phyloP scores from a whole-genome alignment of 2,113 vertebrate species.

The Rhinolophus ferrumequinum region DNA sequence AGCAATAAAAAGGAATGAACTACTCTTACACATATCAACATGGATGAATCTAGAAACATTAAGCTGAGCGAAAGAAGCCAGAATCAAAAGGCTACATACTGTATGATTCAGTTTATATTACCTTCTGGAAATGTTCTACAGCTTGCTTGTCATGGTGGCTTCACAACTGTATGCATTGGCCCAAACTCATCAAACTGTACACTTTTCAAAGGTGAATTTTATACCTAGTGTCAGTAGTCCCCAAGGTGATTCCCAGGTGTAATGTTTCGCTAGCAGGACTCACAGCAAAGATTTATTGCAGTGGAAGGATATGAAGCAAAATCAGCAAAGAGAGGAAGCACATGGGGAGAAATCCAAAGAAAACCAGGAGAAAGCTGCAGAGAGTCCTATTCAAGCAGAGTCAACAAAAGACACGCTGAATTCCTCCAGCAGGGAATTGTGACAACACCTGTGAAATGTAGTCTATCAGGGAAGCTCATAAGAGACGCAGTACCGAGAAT shows the following conservation, averaged over 20 bases:
- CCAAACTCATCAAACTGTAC: too few relatives aligned
- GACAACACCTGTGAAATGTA: not conserved
- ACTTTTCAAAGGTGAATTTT: not conserved
- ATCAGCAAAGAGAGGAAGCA: not conserved
- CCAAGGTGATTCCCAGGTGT: not conserved
- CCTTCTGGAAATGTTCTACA: too few relatives aligned
- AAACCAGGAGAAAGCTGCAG: not conserved
- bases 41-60: too few relatives aligned
- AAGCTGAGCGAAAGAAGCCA: too few relatives aligned
- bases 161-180: too few relatives aligned
- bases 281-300: not conserved
- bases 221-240: not conserved
- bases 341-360: not conserved
- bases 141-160: too few relatives aligned
- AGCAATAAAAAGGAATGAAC: too few relatives aligned
- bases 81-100: too few relatives aligned
- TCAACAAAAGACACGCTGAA: not conserved
- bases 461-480: not conserved
- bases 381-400: not conserved
- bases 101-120: too few relatives aligned
- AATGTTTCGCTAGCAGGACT: not conserved
- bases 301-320: not conserved
- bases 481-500: not conserved
- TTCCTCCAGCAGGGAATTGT: not conserved
- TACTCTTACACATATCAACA: too few relatives aligned